These are phyloP conservation scores for Strigamia crassipes DNA, from an alignment of 2,888 invertebrate species.

Conservation along the genomic window DNA sequence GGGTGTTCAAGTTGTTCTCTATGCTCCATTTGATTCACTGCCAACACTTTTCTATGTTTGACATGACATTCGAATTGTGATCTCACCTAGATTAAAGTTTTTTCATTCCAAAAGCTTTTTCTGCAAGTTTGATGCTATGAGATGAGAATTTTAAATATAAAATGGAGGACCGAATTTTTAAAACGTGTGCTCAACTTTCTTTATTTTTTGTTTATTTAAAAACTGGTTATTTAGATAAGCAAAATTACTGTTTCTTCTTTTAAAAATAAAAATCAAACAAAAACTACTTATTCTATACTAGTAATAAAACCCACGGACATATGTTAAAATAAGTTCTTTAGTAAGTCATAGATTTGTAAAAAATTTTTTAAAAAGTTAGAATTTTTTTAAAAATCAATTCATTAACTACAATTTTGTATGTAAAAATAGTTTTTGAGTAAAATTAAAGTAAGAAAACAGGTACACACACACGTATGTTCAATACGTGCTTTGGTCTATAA, in stretches of 20 bases:
- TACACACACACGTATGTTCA: not conserved
- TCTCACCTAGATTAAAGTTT: constrained; percentile 8
- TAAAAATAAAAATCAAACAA: too few species aligned
- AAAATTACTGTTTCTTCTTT: too few species aligned
- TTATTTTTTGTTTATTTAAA: too few species aligned
- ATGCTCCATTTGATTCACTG: constrained; percentile 22
- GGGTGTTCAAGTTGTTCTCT: constrained; percentile 17
- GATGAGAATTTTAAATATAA: not conserved
- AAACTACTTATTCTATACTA: too few species aligned
- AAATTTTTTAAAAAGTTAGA: too few species aligned
- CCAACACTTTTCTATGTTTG: constrained; percentile 15
- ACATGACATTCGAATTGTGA: constrained; percentile 26
- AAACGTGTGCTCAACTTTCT: too few species aligned
- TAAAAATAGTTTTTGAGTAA: not conserved
- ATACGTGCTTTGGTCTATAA: not conserved
- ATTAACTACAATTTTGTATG: not conserved
- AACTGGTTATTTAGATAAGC: too few species aligned
- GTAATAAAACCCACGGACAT: too few species aligned
- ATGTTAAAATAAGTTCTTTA: too few species aligned
- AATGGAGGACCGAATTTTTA: not conserved
- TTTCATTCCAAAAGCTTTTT: not conserved
- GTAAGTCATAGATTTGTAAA: too few species aligned
- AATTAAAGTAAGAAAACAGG: not conserved
- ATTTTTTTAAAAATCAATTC: not conserved
- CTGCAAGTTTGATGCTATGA: not conserved